phyloP scores from a whole-genome alignment of 1,140 invertebrate genomes.

The Plutomurus gul region DNA sequence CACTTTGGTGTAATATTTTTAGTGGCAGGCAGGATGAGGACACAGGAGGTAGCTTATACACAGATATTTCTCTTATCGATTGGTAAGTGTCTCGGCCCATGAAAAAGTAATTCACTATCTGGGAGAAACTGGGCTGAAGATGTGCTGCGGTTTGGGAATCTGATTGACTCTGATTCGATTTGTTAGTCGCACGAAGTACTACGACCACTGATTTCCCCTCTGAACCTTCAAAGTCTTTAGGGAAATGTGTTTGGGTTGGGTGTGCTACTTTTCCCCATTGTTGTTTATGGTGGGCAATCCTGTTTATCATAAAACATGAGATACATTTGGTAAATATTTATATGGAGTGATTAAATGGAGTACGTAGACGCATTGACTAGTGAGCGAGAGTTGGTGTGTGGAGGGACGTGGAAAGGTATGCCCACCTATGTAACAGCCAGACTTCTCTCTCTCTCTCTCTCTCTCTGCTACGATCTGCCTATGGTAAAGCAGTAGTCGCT shows the following conservation, averaged over 20 bases:
- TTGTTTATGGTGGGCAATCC: conserved; percentile 20
- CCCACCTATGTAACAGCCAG: background rate
- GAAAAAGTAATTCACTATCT: conserved; percentile 35
- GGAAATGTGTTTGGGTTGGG: conserved; percentile 37
- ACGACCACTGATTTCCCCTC: conserved; percentile 46
- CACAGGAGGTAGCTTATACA: conserved; percentile 1
- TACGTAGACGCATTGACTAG: background rate
- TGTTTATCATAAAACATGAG: conserved; percentile 35
- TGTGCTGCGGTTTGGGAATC: conserved; percentile 46
- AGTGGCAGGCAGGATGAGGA: conserved; percentile 1
- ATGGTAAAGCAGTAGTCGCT: no score
- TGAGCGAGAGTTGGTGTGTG: background rate
- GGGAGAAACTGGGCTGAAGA: conserved; percentile 37
- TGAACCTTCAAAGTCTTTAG: conserved; percentile 38
- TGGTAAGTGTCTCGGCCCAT: conserved; percentile 29
- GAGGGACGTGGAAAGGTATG: background rate
- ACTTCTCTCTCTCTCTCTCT: background rate
- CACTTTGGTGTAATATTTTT: conserved; percentile 31
- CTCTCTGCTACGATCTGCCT: background rate
- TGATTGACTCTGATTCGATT: conserved; percentile 51
- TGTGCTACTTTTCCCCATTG: conserved; percentile 23
- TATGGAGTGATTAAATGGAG: conserved; percentile 33
- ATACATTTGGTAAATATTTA: conserved; percentile 36
- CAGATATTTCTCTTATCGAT: conserved; percentile 27
- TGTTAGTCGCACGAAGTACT: conserved; percentile 40